Base-by-base conservation (phyloP, 1,140 invertebrate genomes). In the Bombus soroeensis region DNA sequence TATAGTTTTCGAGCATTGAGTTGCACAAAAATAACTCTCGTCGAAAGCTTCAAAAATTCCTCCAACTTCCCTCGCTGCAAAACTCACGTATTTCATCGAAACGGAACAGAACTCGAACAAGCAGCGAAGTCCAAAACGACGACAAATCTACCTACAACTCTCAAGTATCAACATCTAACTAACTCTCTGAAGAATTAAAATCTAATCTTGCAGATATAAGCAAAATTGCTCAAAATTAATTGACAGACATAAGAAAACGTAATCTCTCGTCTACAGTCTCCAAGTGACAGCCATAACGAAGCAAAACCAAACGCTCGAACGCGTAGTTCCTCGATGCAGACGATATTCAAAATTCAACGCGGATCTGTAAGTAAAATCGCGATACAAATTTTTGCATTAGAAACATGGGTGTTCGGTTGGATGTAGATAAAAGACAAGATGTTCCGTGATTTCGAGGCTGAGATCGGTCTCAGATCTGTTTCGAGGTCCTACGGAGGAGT, bases 391-490 rank as follows among this genome's bases (percentile, higher is more conserved):
- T 15, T 22, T 18, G 8, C 32, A 13, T 32, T 34, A 8, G 64
- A 68, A 68, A 32, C 2, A 22, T 34, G 9, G 8, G 28, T 18
- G 28, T 41, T 53, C 4, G 8, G 10, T 28, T 37, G 32, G 32
- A 3, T 28, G 12, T 18, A 13, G 10, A 25, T 1, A 25, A 4
- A 77, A 39, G 2, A 28, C 77, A 4, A 43, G 80, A 13, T 39
- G 53, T 83, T 53, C 53, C 1, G 15, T 25, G 53, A 15, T 41
- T 15, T 78, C 75, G 68, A 32, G 8, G 39, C 37, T 32, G 39
- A 83, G 68, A 73, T 84, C 43, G 57, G 13, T 80, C 68, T 80
- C 32, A n/a, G 68, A 82, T 71, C 62, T 75, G 41, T 64, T 72
- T 74, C 22, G 47, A 79, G 34, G 28, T 66, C 32, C 43, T 15